Conservation (phyloP, 2,888 invertebrate genomes). For the Eilema caniola region DNA sequence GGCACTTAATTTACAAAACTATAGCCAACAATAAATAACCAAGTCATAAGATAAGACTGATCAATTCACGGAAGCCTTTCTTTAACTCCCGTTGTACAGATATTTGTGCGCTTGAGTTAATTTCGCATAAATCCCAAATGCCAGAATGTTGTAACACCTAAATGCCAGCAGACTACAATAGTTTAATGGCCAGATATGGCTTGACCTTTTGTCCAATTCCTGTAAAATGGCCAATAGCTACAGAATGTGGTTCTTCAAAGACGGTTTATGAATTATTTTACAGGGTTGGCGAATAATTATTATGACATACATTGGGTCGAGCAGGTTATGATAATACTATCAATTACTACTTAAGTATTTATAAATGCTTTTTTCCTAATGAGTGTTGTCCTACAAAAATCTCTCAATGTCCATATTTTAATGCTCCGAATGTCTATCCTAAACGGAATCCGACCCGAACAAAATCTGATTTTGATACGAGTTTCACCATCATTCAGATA, state of each 20-base stretch:
- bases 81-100: conserved; percentile 10
- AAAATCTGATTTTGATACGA: no score
- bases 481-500: no score
- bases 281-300: background rate
- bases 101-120: conserved; percentile 31
- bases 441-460: no score
- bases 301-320: no score
- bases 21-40: conserved; percentile 3
- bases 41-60: background rate
- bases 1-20: background rate
- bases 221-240: conserved; percentile 25
- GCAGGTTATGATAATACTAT: no score
- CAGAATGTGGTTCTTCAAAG: background rate
- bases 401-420: no score
- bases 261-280: background rate
- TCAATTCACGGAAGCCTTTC: conserved; percentile 21
- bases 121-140: conserved; percentile 56
- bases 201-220: conserved; percentile 50
- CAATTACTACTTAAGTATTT: no score
- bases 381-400: no score
- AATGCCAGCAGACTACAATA: conserved; percentile 53
- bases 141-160: conserved; percentile 38
- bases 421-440: no score
- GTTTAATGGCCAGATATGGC: conserved; percentile 42
- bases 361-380: no score